A percentile compares a stretch with the other conserved stretches of the same genome.
These are phyloP conservation scores for Popillia japonica DNA, from an alignment of 1,140 invertebrate genomes.

Conservation along the genomic window DNA sequence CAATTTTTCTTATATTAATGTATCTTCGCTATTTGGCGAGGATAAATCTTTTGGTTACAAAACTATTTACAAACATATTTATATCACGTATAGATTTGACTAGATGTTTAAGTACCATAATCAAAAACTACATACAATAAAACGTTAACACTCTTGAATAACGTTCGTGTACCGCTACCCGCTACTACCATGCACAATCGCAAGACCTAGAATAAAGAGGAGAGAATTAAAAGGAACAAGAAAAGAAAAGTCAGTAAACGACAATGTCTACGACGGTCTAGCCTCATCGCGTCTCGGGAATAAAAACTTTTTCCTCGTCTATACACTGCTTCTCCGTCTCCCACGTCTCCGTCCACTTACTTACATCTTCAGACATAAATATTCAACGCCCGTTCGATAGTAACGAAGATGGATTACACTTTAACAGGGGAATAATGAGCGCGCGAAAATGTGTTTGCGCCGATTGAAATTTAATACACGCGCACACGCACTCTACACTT, in stretches of 20 bases:
- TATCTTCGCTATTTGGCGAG: too few species aligned
- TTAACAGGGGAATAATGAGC: constrained; percentile 29
- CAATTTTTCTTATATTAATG: too few species aligned
- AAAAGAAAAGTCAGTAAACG: not conserved
- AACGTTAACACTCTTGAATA: too few species aligned
- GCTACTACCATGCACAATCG: not conserved
- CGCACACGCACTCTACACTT: not conserved
- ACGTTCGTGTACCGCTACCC: too few species aligned
- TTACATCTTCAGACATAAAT: constrained; percentile 9
- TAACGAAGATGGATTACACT: constrained; percentile 31
- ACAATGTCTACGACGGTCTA: constrained; percentile 22
- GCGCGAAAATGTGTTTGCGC: constrained; percentile 31
- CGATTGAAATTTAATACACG: constrained; percentile 31
- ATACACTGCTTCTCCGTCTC: not conserved
- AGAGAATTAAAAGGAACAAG: not conserved
- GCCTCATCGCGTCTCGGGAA: constrained; percentile 17
- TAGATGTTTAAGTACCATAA: too few species aligned
- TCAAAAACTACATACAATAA: too few species aligned
- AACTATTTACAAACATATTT: too few species aligned
- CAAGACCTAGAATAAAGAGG: not conserved
- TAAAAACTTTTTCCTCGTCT: constrained; percentile 14
- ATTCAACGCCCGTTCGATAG: constrained; percentile 27
- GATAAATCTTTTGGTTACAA: too few species aligned
- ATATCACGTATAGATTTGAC: too few species aligned
- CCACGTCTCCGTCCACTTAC: not conserved